Evolutionary conservation across 1,140 invertebrate genomes (phyloP), one percentile per base, ranked within the genome.

Genomic region (Drosophila asahinai): DNA sequence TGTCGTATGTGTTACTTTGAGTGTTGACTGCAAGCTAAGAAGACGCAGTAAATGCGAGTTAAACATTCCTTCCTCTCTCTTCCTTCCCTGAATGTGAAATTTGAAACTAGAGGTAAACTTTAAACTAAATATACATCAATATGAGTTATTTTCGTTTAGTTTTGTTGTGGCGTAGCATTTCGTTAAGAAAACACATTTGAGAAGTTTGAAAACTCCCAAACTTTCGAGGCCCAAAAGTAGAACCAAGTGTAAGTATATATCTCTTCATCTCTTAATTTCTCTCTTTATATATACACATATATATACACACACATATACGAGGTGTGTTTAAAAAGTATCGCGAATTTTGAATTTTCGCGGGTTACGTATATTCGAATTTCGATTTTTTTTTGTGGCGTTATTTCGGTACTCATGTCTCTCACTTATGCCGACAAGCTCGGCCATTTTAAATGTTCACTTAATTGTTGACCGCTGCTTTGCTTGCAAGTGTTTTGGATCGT

Each of bases 121-220:
- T 72, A 71, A 72, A 72, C 54, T 73, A 52, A 73, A 73, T 73
- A 51, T 73, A 73, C 30, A 73, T 73, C 30, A 61, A 60, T 40
- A 73, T 52, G 30, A 73, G 70, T 61, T 57, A 19, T 66, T 30
- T 33, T 48, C 17, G 62, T 42, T 60, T 14, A 25, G 14, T 54
- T 49, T 36, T 30, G 0, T 58, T 19, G 38, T 57, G 27, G 25
- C 70, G 22, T 70, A 14, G 30, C 19, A 48, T 14, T 58, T n/a
- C 8, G 11, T 22, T 19, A 30, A 17, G 17, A 33, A 17, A 14
- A 47, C 42, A 17, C 2, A 9, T 11, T 7, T 25, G 19, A 22
- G 15, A 25, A 14, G 5, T 36, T 36, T 27, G 12, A 54, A 67
- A 45, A 22, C 36, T 17, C 14, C 17, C n/a, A 5, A 38, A 27